Conservation (phyloP, 2,113 vertebrate species). For the Parus major region DNA sequence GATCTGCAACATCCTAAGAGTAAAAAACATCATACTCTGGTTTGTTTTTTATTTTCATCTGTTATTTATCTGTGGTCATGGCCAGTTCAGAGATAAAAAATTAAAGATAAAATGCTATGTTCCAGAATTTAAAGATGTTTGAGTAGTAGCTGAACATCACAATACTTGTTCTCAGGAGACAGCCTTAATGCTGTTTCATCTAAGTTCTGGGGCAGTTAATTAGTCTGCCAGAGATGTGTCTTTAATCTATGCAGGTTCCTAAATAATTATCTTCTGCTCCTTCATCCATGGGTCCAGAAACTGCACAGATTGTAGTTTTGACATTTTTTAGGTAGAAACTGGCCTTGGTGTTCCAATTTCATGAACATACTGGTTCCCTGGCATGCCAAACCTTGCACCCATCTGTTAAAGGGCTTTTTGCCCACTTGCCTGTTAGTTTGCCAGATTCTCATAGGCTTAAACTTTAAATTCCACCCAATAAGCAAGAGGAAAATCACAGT, state of each 20-base stretch:
- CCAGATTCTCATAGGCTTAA: slow-evolving; percentile 43
- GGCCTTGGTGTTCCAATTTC: slow-evolving; percentile 40
- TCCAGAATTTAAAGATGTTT: neutral
- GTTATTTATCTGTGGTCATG: neutral
- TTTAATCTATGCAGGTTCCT: neutral
- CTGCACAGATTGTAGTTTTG: slow-evolving; percentile 60
- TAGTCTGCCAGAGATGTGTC: neutral
- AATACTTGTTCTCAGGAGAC: neutral
- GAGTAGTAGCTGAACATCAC: neutral
- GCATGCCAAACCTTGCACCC: slow-evolving; percentile 45
- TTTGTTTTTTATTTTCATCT: neutral
- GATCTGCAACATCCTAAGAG: neutral
- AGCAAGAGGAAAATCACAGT: neutral
- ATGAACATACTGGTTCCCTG: slow-evolving; percentile 49
- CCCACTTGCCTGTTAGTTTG: slow-evolving; percentile 34
- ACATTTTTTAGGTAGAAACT: slow-evolving; percentile 63
- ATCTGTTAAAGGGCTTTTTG: slow-evolving; percentile 68
- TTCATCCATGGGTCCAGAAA: slow-evolving; percentile 17
- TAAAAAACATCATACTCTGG: neutral
- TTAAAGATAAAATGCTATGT: neutral
- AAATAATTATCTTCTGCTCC: slow-evolving; percentile 32
- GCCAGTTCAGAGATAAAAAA: neutral
- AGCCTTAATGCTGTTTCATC: neutral
- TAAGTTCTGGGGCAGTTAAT: neutral
- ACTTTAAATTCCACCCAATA: slow-evolving; percentile 33